These are phyloP conservation scores for Agrotis clavis DNA, from an alignment of 2,888 invertebrate genomes.

Conservation along the genomic window DNA sequence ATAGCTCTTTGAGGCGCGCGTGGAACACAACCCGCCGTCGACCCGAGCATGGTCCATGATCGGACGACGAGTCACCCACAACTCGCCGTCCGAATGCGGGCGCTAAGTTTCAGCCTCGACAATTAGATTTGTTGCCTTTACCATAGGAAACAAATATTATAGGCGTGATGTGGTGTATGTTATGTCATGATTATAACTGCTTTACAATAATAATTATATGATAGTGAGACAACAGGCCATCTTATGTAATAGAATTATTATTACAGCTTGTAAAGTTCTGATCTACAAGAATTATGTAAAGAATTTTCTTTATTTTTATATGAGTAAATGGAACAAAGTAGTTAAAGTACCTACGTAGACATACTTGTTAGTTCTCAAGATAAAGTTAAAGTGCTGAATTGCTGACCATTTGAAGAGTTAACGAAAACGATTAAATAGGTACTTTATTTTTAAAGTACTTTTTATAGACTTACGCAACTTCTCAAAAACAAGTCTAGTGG, in stretches of 20 bases:
- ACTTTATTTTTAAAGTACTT: constrained; percentile 12
- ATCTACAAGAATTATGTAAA: not conserved
- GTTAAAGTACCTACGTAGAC: not conserved
- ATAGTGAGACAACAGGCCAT: not conserved
- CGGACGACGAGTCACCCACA: too few relatives aligned
- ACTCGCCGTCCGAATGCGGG: too few relatives aligned
- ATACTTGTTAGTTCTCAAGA: constrained; percentile 1
- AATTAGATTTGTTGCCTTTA: too few relatives aligned
- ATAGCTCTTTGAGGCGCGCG: too few relatives aligned
- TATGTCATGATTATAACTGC: too few relatives aligned
- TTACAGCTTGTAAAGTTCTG: too few relatives aligned
- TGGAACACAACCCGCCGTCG: too few relatives aligned
- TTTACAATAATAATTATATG: not conserved
- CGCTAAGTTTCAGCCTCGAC: too few relatives aligned
- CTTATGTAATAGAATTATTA: not conserved
- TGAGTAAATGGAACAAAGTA: not conserved
- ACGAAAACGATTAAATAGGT: constrained; percentile 5
- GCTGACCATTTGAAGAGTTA: constrained; percentile 4
- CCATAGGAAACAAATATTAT: not conserved
- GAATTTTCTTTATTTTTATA: too few relatives aligned
- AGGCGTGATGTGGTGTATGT: not conserved
- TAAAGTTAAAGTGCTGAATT: not conserved
- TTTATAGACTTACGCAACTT: constrained; percentile 20
- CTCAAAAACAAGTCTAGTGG: constrained; percentile 15
- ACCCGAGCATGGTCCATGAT: too few relatives aligned